Evolutionary conservation across 2,113 vertebrate species (phyloP), one percentile per base, ranked within the genome.

Genomic region (Coturnix japonica): DNA sequence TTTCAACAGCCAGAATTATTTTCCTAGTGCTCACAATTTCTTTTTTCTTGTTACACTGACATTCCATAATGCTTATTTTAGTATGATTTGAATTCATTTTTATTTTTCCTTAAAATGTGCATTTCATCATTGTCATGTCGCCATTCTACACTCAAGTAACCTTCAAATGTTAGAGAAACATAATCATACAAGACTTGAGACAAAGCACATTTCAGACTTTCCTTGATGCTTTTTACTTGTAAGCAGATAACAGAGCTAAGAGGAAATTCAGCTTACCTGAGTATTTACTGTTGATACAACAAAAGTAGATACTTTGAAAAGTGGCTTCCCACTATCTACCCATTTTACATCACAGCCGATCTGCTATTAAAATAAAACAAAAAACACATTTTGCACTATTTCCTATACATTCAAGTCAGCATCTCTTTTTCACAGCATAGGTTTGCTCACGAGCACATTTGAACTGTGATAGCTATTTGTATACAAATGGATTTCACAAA

Each of bases 231-330:
- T 84, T 61, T 14, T 57, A 13, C 54, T 61, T 33, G 19, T 19
- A 61, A 90, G 20, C 47, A 74, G 60, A 46, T 37, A 87, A 78
- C 30, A 66, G 15, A 84, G 8, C 28, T 37, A 35, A 73, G 63
- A 63, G 25, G 43, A 49, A 66, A 43, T 25, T 9, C 7, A 2
- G 18, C 96, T 95, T 91, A 99, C 99, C 98, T 99, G 99, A 98
- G 99, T 99, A 89, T 99, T 99, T 64, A 99, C 98, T 81, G 99
- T 99, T 9, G 99, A 99, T 41, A 99, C 98, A 67, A 99, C 98
- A 31, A 98, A 97, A 33, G 98, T 98, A 12, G 98, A 98, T 39
- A 99, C 98, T 97, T 98, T 99, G 96, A 99, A 99, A 86, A 99
- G 98, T 11, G 98, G 91, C 96, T 99, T 99, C 66, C 98, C 99